Evolutionary conservation across 2,113 vertebrate species (phyloP).

Genomic region (Prinia subflava): DNA sequence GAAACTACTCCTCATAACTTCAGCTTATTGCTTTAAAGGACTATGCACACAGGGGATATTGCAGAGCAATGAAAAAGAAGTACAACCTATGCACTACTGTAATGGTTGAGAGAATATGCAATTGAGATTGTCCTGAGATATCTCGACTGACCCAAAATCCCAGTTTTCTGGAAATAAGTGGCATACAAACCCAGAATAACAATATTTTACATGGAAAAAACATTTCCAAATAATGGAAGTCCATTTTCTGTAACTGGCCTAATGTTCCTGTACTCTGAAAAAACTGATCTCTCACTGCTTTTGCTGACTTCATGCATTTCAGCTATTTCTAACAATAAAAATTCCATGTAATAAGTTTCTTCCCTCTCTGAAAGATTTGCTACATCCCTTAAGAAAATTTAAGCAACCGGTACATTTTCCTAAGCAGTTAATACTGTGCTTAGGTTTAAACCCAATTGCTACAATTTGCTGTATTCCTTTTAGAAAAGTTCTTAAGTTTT

Average conservation of each 20-base stretch:
- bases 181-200: background rate
- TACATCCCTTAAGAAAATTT: background rate
- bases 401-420: rapidly evolving
- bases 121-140: background rate
- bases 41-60: background rate
- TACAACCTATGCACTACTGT: background rate
- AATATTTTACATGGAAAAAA: background rate
- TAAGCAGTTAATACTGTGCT: background rate
- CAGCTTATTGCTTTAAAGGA: background rate
- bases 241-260: background rate
- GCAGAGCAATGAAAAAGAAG: background rate
- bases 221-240: background rate
- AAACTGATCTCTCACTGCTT: background rate
- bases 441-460: background rate
- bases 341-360: background rate
- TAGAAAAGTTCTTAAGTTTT: background rate
- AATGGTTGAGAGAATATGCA: background rate
- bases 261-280: background rate
- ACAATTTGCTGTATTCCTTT: background rate
- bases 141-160: background rate
- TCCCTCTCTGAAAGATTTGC: background rate
- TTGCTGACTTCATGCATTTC: background rate
- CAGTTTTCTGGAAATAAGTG: background rate
- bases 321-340: background rate
- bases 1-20: background rate